These are phyloP conservation scores for Ceriagrion tenellum DNA, from an alignment of 2,888 invertebrate species.

Conservation along the genomic window DNA sequence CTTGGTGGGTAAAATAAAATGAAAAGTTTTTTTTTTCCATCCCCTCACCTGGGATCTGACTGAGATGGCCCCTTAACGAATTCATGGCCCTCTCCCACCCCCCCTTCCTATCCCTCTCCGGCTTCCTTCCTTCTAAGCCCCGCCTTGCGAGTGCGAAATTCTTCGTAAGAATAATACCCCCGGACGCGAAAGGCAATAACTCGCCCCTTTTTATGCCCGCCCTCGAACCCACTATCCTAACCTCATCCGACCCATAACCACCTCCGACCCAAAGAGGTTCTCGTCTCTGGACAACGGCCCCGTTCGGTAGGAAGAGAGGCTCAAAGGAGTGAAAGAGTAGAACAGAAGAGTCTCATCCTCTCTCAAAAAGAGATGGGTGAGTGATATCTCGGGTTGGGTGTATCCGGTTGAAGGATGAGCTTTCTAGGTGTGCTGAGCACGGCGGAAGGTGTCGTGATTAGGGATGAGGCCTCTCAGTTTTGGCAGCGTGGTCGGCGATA, in stretches of 20 bases:
- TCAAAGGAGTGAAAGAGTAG: not conserved
- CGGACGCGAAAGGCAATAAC: conserved; percentile 29
- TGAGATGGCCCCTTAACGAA: conserved; percentile 32
- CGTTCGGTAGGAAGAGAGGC: conserved; percentile 3
- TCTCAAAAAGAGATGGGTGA: not conserved
- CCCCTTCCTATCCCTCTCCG: not conserved
- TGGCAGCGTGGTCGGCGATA: not conserved
- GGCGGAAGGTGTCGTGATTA: not conserved
- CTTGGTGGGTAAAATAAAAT: not conserved
- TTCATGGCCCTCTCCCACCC: not conserved
- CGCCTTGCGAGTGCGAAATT: conserved; percentile 21
- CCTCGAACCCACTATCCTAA: not conserved
- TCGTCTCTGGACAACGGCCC: not conserved
- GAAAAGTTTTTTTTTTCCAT: not conserved
- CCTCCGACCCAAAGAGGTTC: conserved; percentile 14
- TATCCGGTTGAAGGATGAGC: conserved; percentile 25
- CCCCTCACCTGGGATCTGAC: not conserved
- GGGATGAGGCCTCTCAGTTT: not conserved
- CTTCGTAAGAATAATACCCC: conserved; percentile 40
- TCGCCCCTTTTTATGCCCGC: conserved; percentile 30
- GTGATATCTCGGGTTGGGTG: not conserved
- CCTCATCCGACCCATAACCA: not conserved
- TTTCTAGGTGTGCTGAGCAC: not conserved
- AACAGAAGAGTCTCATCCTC: not conserved
- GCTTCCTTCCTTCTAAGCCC: not conserved